These are phyloP conservation scores for Unio delphinus DNA, from an alignment of 2,888 invertebrate genomes.

Conservation along the genomic window DNA sequence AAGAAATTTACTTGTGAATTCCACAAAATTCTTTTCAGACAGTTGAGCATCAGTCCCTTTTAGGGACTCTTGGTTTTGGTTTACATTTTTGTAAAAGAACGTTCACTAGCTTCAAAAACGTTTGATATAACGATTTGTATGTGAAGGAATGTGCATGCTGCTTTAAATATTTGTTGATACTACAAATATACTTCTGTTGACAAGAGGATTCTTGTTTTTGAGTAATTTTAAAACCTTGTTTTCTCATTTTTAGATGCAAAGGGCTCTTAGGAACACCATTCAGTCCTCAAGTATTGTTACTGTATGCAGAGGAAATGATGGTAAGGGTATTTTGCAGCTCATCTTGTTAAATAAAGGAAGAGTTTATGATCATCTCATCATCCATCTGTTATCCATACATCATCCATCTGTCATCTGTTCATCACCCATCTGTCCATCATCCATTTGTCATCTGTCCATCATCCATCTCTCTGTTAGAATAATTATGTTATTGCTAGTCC, in stretches of 20 bases:
- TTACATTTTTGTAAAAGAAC: too few relatives aligned
- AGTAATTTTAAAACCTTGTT: too few relatives aligned
- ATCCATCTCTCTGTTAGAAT: background rate
- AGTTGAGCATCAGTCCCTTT: too few relatives aligned
- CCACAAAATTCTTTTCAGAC: too few relatives aligned
- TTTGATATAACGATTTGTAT: too few relatives aligned
- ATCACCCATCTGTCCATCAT: background rate
- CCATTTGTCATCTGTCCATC: background rate
- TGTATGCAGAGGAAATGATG: conserved; percentile 75
- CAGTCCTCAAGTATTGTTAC: conserved; percentile 83
- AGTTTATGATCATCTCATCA: background rate
- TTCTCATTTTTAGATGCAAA: conserved; percentile 81
- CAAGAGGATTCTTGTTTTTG: too few relatives aligned
- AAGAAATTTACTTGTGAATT: too few relatives aligned
- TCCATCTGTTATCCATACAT: background rate
- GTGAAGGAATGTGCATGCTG: too few relatives aligned
- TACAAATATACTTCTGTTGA: too few relatives aligned
- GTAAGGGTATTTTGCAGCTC: conserved; percentile 23
- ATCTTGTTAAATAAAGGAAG: background rate
- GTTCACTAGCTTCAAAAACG: too few relatives aligned
- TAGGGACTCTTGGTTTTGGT: too few relatives aligned
- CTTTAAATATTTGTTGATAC: too few relatives aligned
- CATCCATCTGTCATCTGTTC: background rate
- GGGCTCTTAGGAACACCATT: conserved; percentile 89
- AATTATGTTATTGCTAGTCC: background rate